These are phyloP conservation scores for Pinctada fucata DNA, from an alignment of 2,888 invertebrate genomes.

Conservation along the genomic window DNA sequence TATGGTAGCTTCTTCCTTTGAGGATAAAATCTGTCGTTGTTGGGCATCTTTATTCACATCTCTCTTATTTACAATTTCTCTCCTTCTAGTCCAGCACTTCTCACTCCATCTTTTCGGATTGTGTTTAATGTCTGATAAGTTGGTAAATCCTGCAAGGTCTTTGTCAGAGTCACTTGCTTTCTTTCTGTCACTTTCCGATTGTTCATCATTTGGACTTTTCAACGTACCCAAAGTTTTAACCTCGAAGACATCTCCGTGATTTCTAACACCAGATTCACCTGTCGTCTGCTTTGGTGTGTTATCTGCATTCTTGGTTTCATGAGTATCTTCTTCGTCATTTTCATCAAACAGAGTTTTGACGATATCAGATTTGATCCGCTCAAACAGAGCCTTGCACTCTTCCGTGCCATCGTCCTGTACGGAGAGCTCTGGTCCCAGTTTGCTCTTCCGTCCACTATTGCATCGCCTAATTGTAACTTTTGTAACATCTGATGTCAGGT, in stretches of 20 bases:
- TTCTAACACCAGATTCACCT: not conserved
- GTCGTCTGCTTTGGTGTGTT: not conserved
- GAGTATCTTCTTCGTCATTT: not conserved
- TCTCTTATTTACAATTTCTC: not conserved
- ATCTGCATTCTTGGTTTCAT: not conserved
- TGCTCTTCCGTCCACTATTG: not conserved
- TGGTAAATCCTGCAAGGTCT: not conserved
- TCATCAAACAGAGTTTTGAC: conserved; percentile 27
- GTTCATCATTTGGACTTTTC: not conserved
- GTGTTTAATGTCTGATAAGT: conserved; percentile 4
- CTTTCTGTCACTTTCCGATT: not conserved
- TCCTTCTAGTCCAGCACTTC: not conserved
- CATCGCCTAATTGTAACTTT: conserved; percentile 7
- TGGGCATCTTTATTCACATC: not conserved
- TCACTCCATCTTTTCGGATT: not conserved
- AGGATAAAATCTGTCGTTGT: not conserved
- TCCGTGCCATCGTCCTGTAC: conserved; percentile 31
- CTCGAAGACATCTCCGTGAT: not conserved
- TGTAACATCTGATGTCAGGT: not conserved
- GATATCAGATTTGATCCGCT: conserved; percentile 32
- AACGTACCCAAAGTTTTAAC: not conserved
- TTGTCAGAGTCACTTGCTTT: not conserved
- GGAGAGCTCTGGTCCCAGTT: not conserved
- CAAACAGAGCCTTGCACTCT: conserved; percentile 32
- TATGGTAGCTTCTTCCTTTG: not conserved